These are phyloP conservation scores for Diadophis punctatus DNA, from an alignment of 2,113 vertebrate species.

Conservation along the genomic window DNA sequence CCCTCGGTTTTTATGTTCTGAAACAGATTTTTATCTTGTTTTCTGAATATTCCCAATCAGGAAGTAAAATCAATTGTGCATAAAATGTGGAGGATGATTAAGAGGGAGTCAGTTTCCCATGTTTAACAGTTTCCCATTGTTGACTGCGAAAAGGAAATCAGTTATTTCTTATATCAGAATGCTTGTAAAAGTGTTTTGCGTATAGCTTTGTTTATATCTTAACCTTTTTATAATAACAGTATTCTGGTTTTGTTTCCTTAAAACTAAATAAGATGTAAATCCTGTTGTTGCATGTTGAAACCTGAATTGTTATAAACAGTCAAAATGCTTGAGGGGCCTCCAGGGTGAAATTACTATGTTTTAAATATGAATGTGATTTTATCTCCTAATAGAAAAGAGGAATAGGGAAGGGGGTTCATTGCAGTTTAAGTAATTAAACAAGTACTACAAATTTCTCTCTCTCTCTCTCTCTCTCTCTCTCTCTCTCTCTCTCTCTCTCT, in stretches of 20 bases:
- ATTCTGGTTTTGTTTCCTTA: slow-evolving; percentile 4
- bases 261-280: slow-evolving; percentile 38
- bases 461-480: no score
- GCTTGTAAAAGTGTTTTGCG: slow-evolving; percentile 48
- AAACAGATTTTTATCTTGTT: slow-evolving; percentile 63
- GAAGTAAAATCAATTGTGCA: slow-evolving; percentile 67
- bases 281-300: slow-evolving; percentile 38
- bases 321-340: slow-evolving; percentile 46
- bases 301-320: slow-evolving; percentile 53
- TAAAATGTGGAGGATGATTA: slow-evolving; percentile 62
- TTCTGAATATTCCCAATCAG: slow-evolving; percentile 68
- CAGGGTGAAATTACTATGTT: slow-evolving; percentile 40
- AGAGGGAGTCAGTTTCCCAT: slow-evolving; percentile 58
- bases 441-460: background rate
- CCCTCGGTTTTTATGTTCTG: slow-evolving; percentile 23
- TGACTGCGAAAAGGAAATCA: slow-evolving; percentile 62
- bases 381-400: slow-evolving; percentile 12
- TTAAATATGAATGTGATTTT: slow-evolving; percentile 23
- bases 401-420: slow-evolving; percentile 15
- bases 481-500: no score
- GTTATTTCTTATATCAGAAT: slow-evolving; percentile 50
- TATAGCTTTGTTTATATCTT: slow-evolving; percentile 30
- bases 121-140: slow-evolving; percentile 56
- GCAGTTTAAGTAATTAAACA: slow-evolving; percentile 41
- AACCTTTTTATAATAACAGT: slow-evolving; percentile 53